Conservation (phyloP, 2,797 vertebrate species). For the Microcaecilia unicolor region DNA sequence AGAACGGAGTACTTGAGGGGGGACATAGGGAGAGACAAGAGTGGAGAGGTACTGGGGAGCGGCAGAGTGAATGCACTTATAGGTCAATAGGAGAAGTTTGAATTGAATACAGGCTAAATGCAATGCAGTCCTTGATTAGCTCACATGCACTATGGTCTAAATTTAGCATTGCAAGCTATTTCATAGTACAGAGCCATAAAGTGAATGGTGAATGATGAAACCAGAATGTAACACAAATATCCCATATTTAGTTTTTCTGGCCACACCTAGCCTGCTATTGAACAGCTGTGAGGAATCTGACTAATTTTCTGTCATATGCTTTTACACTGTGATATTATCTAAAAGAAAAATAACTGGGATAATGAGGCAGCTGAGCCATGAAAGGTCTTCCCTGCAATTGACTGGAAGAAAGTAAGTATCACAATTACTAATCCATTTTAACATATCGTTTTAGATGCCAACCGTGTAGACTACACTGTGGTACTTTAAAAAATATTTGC, state of each 20-base stretch:
- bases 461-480: too few relatives aligned
- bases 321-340: background rate
- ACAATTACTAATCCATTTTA: background rate
- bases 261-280: background rate
- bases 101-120: too few relatives aligned
- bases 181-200: background rate
- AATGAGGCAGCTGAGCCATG: background rate
- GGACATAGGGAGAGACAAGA: too few relatives aligned
- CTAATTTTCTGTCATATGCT: background rate
- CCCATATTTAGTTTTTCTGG: background rate
- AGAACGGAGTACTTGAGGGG: too few relatives aligned
- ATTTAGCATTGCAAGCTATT: background rate
- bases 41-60: too few relatives aligned
- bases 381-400: background rate
- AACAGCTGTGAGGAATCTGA: background rate
- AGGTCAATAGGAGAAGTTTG: too few relatives aligned
- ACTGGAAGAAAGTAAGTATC: background rate
- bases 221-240: background rate
- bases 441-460: background rate
- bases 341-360: background rate
- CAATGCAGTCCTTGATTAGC: too few relatives aligned
- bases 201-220: background rate
- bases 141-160: background rate
- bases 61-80: too few relatives aligned
- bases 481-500: too few relatives aligned